phyloP scores from a whole-genome alignment of 2,888 invertebrate species.

The Diarsia mendica region DNA sequence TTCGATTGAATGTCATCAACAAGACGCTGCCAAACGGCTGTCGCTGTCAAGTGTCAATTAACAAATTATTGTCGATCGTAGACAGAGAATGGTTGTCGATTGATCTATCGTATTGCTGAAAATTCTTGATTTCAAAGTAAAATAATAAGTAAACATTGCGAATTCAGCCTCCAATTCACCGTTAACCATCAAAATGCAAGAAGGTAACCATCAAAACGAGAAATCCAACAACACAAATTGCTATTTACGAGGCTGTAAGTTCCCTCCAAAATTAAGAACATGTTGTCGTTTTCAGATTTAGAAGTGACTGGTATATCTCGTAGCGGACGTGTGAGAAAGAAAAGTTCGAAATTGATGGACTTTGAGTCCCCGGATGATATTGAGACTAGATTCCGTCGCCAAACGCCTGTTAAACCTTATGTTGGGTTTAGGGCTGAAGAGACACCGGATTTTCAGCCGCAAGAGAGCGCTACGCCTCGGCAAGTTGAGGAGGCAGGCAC shows the following conservation, averaged over 20 bases:
- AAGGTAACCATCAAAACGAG: conserved; percentile 60
- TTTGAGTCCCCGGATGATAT: conserved; percentile 97
- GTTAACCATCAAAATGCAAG: conserved; percentile 65
- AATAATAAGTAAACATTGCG: not conserved
- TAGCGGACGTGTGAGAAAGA: conserved; percentile 97
- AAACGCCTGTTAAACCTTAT: conserved; percentile 81
- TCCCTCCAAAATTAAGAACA: conserved; percentile 55
- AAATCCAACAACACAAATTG: not conserved
- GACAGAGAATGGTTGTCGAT: too few species aligned
- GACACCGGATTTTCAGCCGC: conserved; percentile 73
- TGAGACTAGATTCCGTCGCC: conserved; percentile 90
- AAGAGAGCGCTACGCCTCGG: conserved; percentile 70
- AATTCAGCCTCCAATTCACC: not conserved
- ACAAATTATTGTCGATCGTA: too few species aligned
- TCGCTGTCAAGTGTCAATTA: too few species aligned
- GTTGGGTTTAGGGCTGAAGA: conserved; percentile 77
- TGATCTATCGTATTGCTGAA: not conserved
- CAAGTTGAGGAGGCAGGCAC: conserved; percentile 79
- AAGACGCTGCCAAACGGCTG: not conserved
- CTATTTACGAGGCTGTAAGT: not conserved
- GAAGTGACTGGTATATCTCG: conserved; percentile 96
- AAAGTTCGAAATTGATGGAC: conserved; percentile 98
- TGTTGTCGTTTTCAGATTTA: conserved; percentile 88
- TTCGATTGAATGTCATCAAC: not conserved
- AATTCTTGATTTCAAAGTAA: not conserved